Percentiles rank a stretch among this genome's conserved stretches.
Evolutionary conservation across 2,888 invertebrate species (phyloP).

Genomic region (Callyntrura guangdongensis): DNA sequence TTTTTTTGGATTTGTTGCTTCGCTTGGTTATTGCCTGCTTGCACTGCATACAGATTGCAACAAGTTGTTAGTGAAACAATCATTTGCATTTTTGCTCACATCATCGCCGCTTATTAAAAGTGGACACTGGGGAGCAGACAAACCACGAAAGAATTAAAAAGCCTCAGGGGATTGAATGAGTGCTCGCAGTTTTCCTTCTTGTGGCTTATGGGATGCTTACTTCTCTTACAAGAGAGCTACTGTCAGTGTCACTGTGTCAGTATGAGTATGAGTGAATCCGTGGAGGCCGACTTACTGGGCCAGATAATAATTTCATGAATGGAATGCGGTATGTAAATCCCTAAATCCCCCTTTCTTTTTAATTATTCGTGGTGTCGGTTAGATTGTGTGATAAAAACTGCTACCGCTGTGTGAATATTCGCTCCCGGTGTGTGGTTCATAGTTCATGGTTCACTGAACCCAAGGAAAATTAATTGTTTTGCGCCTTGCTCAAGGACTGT

Average conservation of each 20-base stretch:
- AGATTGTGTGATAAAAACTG: background rate
- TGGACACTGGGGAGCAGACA: conserved; percentile 16
- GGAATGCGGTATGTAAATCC: conserved; percentile 65
- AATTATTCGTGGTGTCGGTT: conserved; percentile 30
- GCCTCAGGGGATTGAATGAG: conserved; percentile 59
- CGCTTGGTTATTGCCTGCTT: background rate
- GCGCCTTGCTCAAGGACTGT: background rate
- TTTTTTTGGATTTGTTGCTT: conserved; percentile 48
- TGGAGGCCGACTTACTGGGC: conserved; percentile 72
- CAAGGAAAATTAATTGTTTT: background rate
- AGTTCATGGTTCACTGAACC: conserved; percentile 50
- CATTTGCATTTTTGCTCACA: conserved; percentile 62
- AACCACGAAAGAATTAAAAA: conserved; percentile 56
- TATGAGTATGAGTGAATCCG: conserved; percentile 69
- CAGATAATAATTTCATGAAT: conserved; percentile 63
- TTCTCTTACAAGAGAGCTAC: background rate
- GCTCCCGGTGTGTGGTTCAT: conserved; percentile 13
- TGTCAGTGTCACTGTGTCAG: conserved; percentile 73
- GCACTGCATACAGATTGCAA: conserved; percentile 34
- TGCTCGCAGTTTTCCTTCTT: conserved; percentile 47
- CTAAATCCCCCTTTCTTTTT: conserved; percentile 26
- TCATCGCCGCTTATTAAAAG: conserved; percentile 47
- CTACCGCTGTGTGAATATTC: background rate
- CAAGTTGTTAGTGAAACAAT: conserved; percentile 57
- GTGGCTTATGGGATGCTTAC: conserved; percentile 72